Conservation (phyloP, 2,888 invertebrate genomes). For the Notocelia uddmanniana region DNA sequence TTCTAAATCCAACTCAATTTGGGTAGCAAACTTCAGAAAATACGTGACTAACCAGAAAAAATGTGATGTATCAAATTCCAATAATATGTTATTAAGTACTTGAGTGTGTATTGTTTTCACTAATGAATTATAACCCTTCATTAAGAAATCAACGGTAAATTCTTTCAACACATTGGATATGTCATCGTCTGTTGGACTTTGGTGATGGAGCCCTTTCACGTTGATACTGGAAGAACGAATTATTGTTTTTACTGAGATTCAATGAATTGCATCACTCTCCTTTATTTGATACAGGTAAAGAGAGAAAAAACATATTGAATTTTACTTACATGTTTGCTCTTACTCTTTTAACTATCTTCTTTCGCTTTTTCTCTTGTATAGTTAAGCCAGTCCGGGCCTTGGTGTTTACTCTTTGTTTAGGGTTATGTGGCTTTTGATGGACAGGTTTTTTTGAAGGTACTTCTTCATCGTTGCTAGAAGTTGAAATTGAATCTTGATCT, state of each 20-base stretch:
- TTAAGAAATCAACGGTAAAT: conserved; percentile 91
- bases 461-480: conserved; percentile 91
- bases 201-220: conserved; percentile 89
- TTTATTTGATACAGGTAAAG: conserved; percentile 10
- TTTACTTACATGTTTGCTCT: conserved; percentile 86
- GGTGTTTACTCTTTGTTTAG: conserved; percentile 77
- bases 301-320: background rate
- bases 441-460: conserved; percentile 86
- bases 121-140: conserved; percentile 90
- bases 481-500: conserved; percentile 89
- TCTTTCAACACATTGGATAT: conserved; percentile 91
- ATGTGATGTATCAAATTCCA: conserved; percentile 91
- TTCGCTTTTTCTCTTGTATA: conserved; percentile 86
- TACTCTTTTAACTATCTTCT: conserved; percentile 89
- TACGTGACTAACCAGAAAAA: conserved; percentile 94
- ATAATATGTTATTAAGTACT: conserved; percentile 82
- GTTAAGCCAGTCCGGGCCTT: conserved; percentile 62
- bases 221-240: conserved; percentile 82
- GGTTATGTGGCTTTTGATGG: conserved; percentile 88
- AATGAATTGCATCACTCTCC: background rate
- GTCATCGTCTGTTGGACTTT: conserved; percentile 90
- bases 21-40: conserved; percentile 91
- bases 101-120: conserved; percentile 88
- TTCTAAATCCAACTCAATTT: conserved; percentile 90
- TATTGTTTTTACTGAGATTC: conserved; percentile 12